Evolutionary conservation across 1,140 invertebrate species (phyloP).

Genomic region (Samia ricini): DNA sequence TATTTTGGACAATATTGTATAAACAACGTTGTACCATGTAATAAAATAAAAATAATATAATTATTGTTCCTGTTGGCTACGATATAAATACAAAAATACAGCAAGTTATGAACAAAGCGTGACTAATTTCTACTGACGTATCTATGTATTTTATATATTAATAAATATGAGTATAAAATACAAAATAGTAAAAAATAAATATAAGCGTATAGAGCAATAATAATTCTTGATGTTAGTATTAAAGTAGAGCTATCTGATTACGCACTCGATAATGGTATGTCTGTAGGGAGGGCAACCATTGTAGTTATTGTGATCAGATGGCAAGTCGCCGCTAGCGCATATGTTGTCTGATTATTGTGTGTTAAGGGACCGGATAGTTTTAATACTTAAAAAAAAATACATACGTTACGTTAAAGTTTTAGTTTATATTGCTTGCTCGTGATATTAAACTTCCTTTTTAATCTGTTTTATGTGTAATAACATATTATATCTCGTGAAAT

Average conservation of each 20-base stretch:
- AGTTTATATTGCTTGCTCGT: too few species aligned
- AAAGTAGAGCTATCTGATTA: conserved; percentile 50
- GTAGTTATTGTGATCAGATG: conserved; percentile 63
- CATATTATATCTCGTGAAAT: too few species aligned
- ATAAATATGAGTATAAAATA: not conserved
- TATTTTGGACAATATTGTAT: too few species aligned
- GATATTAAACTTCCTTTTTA: too few species aligned
- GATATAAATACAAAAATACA: too few species aligned
- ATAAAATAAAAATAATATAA: too few species aligned
- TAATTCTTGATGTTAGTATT: conserved; percentile 29
- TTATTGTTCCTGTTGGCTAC: too few species aligned
- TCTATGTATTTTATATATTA: too few species aligned
- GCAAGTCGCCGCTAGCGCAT: conserved; percentile 51
- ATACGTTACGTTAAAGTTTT: too few species aligned
- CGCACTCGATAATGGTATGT: conserved; percentile 45
- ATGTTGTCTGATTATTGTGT: conserved; percentile 48
- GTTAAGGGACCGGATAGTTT: conserved; percentile 20
- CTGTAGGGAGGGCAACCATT: conserved; percentile 40
- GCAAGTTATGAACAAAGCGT: not conserved
- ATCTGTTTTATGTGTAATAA: too few species aligned
- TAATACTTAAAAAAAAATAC: conserved; percentile 39
- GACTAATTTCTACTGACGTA: not conserved
- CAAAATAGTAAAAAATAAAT: not conserved
- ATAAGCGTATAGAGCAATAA: not conserved
- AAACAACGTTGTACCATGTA: too few species aligned